Conservation (phyloP, 1,140 invertebrate species). For the Bombus sibiricus region DNA sequence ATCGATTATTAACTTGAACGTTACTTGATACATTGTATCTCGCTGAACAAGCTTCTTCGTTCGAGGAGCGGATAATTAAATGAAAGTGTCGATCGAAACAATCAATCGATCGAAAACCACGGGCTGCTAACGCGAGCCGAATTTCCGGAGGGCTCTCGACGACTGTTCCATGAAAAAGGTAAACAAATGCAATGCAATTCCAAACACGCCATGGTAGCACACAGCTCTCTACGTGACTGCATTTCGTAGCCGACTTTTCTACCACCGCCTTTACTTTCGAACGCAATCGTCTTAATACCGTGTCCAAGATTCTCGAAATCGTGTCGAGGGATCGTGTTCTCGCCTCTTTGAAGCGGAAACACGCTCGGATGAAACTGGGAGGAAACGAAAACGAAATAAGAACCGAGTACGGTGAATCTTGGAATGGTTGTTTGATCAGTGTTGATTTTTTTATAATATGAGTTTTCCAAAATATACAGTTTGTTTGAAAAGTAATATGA, state of each 20-base stretch:
- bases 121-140: not conserved
- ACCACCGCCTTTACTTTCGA: not conserved
- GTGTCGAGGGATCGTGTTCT: not conserved
- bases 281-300: conserved; percentile 29
- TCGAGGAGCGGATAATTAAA: conserved; percentile 11
- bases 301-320: not conserved
- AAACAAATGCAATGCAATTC: conserved; percentile 58
- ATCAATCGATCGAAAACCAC: not conserved
- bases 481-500: no score
- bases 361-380: not conserved
- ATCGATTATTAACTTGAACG: conserved; percentile 9
- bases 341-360: not conserved
- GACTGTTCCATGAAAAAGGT: conserved; percentile 28
- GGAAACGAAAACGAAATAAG: not conserved
- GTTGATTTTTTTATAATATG: not conserved
- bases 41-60: not conserved
- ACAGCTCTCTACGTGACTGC: conserved; percentile 45
- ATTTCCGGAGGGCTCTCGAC: not conserved
- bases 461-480: not conserved
- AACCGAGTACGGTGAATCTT: not conserved
- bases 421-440: not conserved
- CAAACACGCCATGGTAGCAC: conserved; percentile 1
- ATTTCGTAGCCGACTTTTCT: conserved; percentile 6
- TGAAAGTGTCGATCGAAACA: not conserved
- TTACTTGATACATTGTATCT: not conserved